phyloP scores from a whole-genome alignment of 2,113 vertebrate genomes.

The Dolichotis patagonum region DNA sequence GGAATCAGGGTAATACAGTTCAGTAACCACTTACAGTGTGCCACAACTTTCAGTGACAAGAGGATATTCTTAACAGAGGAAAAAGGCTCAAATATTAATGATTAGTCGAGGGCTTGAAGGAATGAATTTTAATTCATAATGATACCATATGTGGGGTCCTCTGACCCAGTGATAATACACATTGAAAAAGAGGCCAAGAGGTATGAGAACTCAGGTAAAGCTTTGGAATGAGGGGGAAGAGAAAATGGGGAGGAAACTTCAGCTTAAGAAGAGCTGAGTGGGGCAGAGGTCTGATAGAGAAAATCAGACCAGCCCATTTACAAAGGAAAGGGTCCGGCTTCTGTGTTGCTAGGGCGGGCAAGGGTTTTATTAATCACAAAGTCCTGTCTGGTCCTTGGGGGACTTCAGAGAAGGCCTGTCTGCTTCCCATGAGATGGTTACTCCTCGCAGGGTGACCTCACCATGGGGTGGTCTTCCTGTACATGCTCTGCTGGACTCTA shows the following conservation, averaged over 20 bases:
- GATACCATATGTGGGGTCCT: neutral
- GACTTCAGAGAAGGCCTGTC: neutral
- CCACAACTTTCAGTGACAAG: neutral
- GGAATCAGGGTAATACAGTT: neutral
- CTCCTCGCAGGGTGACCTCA: neutral
- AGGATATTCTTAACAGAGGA: neutral
- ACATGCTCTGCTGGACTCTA: neutral
- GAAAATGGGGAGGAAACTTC: neutral
- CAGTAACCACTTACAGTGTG: neutral
- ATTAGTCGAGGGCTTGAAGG: neutral
- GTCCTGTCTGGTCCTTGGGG: neutral
- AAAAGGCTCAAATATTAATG: neutral
- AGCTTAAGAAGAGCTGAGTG: neutral
- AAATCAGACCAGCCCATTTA: neutral
- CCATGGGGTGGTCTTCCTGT: neutral
- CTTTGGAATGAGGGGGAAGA: neutral
- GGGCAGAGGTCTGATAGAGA: neutral
- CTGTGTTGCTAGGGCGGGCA: neutral
- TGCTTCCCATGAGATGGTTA: neutral
- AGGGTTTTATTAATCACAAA: neutral
- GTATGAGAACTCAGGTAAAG: neutral
- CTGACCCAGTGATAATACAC: neutral
- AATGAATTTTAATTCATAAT: neutral
- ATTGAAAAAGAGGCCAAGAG: neutral
- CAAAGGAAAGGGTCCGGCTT: neutral